phyloP scores from a whole-genome alignment of 1,140 invertebrate genomes.

The Achatina immaculata region DNA sequence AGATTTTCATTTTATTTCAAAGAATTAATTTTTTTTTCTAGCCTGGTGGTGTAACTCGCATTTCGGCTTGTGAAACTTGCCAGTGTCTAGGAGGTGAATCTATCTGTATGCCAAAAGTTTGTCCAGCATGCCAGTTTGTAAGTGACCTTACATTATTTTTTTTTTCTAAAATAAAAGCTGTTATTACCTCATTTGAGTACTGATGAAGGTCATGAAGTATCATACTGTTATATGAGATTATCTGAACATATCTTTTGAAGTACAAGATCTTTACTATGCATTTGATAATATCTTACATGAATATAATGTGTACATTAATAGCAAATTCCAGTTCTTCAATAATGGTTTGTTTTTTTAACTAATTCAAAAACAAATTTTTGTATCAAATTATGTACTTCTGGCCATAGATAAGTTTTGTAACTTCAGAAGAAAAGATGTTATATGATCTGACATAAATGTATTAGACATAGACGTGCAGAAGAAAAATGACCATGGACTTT shows the following conservation, averaged over 20 bases:
- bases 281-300: too few species aligned
- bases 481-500: too few species aligned
- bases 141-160: conserved; percentile 35
- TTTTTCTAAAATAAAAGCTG: not conserved
- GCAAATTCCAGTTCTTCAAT: too few species aligned
- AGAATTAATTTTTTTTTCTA: conserved; percentile 65
- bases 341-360: too few species aligned
- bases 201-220: not conserved
- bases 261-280: too few species aligned
- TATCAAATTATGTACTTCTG: too few species aligned
- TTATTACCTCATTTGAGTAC: not conserved
- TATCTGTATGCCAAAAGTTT: conserved; percentile 79
- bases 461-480: too few species aligned
- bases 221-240: not conserved
- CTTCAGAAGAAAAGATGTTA: too few species aligned
- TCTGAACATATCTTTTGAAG: not conserved
- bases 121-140: conserved; percentile 77
- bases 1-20: not conserved
- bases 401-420: too few species aligned
- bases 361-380: too few species aligned
- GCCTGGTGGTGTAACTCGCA: conserved; percentile 80
- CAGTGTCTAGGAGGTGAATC: conserved; percentile 81
- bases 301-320: too few species aligned
- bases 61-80: conserved; percentile 82
- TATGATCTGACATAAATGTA: too few species aligned